Conservation (phyloP, 2,113 vertebrate genomes). For the Dolichallabes microphthalmus region DNA sequence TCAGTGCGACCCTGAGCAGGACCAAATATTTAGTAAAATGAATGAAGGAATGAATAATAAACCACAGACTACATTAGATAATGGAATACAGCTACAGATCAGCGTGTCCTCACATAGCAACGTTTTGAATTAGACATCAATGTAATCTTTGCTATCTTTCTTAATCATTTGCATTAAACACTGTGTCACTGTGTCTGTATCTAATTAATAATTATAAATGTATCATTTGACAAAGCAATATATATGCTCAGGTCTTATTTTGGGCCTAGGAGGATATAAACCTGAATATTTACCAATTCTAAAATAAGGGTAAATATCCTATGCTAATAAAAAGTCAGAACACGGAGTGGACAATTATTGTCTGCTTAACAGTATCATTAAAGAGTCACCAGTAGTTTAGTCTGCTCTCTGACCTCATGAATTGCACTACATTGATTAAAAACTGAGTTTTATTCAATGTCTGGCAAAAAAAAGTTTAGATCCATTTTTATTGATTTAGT, state of each 20-base stretch:
- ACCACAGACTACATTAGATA: background rate
- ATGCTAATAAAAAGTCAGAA: background rate
- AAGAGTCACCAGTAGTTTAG: conserved; percentile 33
- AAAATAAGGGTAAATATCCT: background rate
- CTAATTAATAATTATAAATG: background rate
- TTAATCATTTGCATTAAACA: background rate
- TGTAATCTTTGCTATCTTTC: background rate
- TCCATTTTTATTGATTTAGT: background rate
- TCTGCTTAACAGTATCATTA: conserved; percentile 49
- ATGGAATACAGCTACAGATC: background rate
- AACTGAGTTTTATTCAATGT: background rate
- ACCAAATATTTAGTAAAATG: background rate
- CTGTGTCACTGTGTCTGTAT: background rate
- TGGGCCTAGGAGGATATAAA: background rate
- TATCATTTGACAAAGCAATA: background rate
- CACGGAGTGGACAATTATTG: background rate
- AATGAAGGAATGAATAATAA: background rate
- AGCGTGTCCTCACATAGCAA: background rate
- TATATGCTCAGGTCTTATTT: background rate
- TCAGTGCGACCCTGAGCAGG: background rate
- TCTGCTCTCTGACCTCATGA: background rate
- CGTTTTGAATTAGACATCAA: background rate
- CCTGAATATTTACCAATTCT: background rate
- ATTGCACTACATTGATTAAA: background rate
- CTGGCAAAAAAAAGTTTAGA: background rate